These are phyloP conservation scores for Dryobotodes eremita DNA, from an alignment of 2,888 invertebrate genomes.

Conservation along the genomic window DNA sequence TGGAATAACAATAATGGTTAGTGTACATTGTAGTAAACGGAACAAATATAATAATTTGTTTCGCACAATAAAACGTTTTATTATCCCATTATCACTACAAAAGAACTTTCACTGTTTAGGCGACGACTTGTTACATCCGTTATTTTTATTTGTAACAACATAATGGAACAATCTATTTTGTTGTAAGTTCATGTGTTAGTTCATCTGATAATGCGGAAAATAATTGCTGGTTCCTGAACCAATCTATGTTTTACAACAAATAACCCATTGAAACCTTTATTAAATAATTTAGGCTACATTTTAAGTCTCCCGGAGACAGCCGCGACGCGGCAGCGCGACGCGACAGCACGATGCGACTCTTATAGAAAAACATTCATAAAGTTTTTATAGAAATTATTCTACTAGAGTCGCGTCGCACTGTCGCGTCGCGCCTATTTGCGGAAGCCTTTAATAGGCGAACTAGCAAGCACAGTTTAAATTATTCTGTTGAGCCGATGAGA, in stretches of 20 bases:
- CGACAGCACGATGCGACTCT: too few species aligned
- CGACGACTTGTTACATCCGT: slow-evolving; percentile 78
- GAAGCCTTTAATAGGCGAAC: not conserved
- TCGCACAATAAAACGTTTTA: slow-evolving; percentile 67
- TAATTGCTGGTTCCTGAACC: slow-evolving; percentile 2
- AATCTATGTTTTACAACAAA: not conserved
- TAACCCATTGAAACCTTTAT: not conserved
- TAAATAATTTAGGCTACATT: not conserved
- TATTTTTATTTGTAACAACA: slow-evolving; percentile 62
- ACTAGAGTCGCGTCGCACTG: too few species aligned
- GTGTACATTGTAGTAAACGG: slow-evolving; percentile 37
- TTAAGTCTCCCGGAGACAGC: not conserved
- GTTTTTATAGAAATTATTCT: too few species aligned
- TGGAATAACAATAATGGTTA: slow-evolving; percentile 38
- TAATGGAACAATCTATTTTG: slow-evolving; percentile 40
- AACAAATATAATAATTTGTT: slow-evolving; percentile 68
- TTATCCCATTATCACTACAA: slow-evolving; percentile 71
- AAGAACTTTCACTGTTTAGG: slow-evolving; percentile 77
- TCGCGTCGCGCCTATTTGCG: too few species aligned
- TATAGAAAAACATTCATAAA: too few species aligned
- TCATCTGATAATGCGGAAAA: slow-evolving; percentile 16
- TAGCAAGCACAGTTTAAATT: not conserved
- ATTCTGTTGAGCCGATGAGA: not conserved
- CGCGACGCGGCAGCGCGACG: too few species aligned
- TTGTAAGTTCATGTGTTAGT: slow-evolving; percentile 21